Base-by-base conservation (phyloP, 2,113 vertebrate genomes). In the Picathartes gymnocephalus region DNA sequence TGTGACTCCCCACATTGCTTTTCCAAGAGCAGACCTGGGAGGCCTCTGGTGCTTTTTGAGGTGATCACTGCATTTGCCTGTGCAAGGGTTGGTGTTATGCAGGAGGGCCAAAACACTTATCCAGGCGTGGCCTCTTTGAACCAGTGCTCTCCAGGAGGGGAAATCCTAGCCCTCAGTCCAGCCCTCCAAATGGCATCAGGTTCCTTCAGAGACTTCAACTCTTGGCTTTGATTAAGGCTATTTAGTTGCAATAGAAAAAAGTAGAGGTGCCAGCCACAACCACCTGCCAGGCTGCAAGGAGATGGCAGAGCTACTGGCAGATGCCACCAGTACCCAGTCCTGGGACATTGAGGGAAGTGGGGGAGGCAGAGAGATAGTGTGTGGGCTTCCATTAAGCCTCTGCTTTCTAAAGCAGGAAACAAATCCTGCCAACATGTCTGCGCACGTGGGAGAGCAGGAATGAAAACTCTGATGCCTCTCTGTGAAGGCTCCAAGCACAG, bases 191-290 rank as follows among this genome's bases (percentile, higher is more conserved):
- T 56, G 56, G 62, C 94, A 93, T 77, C 77, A 91, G 61, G 39
- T 86, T 86, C 84, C 84, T 81, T 64, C 60, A 79, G 65, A 13
- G 13, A 68, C 64, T 96, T 90, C 39, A 88, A 88, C 90, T 85
- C 94, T 92, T 94, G 53, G 88, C 80, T 95, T 93, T 69, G 95
- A 96, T 97, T 97, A 97, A 97, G 97, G 97, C 96, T 97, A 95
- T 92, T 96, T 65, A 96, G 93, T 97, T 96, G 81, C 94, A 92
- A 95, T 95, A 96, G 88, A 95, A 88, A 95, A 95, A 90, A 62
- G 42, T 77, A 85, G 48, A 91, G 70, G 54, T 61, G 61, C 22
- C 86, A 82, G 78, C 35, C 39, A 50, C 35, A 70, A 27, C 47
- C 69, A 65, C 73, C 77, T 70, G 72, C 81, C 60, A 54, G 35